A percentile compares a stretch with the other conserved stretches of the same genome.
phyloP scores from a whole-genome alignment of 2,888 invertebrate genomes.

The Oscheius sp. region DNA sequence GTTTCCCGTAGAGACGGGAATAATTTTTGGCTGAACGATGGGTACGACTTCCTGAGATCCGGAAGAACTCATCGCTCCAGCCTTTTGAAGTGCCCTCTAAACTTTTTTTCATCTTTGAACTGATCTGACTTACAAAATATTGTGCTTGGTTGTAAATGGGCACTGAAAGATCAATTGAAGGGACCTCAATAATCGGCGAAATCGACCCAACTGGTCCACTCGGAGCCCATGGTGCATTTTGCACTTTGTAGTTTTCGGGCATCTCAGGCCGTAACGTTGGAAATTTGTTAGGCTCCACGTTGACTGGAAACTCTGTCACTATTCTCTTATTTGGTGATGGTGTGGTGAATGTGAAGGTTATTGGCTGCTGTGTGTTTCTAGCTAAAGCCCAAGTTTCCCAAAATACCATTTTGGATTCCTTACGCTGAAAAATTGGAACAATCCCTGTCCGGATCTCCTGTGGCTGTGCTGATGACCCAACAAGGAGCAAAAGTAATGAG shows the following conservation, averaged over 20 bases:
- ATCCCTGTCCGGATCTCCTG: slow-evolving; percentile 14
- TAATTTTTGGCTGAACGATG: not conserved
- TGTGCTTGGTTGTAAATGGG: slow-evolving; percentile 35
- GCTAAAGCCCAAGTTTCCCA: not conserved
- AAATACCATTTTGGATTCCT: no score
- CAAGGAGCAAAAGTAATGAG: not conserved
- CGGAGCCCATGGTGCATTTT: slow-evolving; percentile 3
- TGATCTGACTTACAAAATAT: slow-evolving; percentile 18
- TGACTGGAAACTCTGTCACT: slow-evolving; percentile 23
- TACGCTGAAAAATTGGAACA: slow-evolving; percentile 30
- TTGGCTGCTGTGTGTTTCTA: slow-evolving; percentile 21
- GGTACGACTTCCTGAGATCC: not conserved
- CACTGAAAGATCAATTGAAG: slow-evolving; percentile 20
- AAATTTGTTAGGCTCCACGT: slow-evolving; percentile 13
- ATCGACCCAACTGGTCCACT: slow-evolving; percentile 4
- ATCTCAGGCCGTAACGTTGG: slow-evolving; percentile 14
- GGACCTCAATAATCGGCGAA: slow-evolving; percentile 2
- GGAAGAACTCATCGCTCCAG: not conserved
- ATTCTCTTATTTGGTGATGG: not conserved
- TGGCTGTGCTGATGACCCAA: no score
- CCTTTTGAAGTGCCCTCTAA: slow-evolving; percentile 18
- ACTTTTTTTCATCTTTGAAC: no score
- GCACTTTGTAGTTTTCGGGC: not conserved
- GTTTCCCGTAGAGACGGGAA: slow-evolving; percentile 2
- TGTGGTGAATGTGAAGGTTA: slow-evolving; percentile 35